phyloP scores from a whole-genome alignment of 2,113 vertebrate genomes.

The Phoxinus phoxinus region DNA sequence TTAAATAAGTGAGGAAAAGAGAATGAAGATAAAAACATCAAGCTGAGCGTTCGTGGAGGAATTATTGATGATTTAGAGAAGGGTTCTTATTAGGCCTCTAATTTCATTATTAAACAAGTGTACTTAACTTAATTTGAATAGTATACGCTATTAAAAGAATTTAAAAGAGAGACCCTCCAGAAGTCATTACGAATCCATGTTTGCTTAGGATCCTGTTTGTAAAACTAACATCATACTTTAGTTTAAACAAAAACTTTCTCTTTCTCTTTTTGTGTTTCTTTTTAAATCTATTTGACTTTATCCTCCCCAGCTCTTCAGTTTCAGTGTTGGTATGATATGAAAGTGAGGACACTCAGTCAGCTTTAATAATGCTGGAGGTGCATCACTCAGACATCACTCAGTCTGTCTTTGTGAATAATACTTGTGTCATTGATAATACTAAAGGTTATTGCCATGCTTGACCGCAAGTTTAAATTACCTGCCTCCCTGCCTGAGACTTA shows the following conservation, averaged over 20 bases:
- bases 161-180: background rate
- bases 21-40: conserved; percentile 15
- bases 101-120: background rate
- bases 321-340: conserved; percentile 41
- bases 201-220: too few relatives aligned
- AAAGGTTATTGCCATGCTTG: conserved; percentile 55
- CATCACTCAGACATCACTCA: conserved; percentile 41
- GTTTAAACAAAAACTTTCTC: background rate
- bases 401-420: conserved; percentile 57
- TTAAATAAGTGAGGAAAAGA: conserved; percentile 9
- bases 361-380: conserved; percentile 50
- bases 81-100: background rate
- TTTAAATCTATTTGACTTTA: background rate
- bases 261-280: background rate
- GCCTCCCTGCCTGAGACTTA: conserved; percentile 24
- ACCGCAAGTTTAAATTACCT: conserved; percentile 41
- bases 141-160: background rate
- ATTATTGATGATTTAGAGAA: conserved; percentile 14
- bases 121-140: background rate
- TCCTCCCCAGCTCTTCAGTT: conserved; percentile 6
- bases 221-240: background rate
- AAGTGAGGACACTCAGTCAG: conserved; percentile 37
- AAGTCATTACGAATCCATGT: background rate
- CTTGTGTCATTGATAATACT: conserved; percentile 50
- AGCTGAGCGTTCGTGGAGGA: background rate